Base-by-base conservation (phyloP, 2,888 invertebrate genomes). In the Plebejus argus region DNA sequence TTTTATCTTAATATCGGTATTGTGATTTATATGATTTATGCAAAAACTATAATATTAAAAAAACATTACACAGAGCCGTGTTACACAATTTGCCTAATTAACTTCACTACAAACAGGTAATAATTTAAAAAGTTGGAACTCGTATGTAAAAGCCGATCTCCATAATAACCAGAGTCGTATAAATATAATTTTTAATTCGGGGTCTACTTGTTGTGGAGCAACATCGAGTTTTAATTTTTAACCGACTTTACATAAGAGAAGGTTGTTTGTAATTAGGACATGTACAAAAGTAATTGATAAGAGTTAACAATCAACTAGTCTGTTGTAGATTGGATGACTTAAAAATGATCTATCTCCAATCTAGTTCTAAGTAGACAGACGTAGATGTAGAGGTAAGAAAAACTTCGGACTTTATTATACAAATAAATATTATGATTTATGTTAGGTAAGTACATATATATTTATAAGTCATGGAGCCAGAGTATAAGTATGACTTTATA, bases 61-160 rank as follows among this genome's bases (percentile, higher is more conserved):
- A 61, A 2, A 61, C 10, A 61, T 61, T 61, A 23, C 61, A 61
- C 12, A 12, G 23, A 61, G 61, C 23, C 23, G 20, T 23, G 61
- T 61, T 23, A 61, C 20, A 61, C 23, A 12, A 61, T 61, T 61
- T 61, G 61, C 23, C 61, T 61, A 61, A 61, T 61, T 61, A 61
- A 61, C 23, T 58, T 8, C 58, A 20, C 20, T 61, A 23, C 23
- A 23, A 61, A 61, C 61, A 61, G 61, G 23, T 61, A 61, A 23
- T 61, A 23, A 61, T 61, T 61, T 23, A 61, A 61, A 61, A 23
- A 61, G 23, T 61, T 23, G 23, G 23, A 61, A 61, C 61, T 23
- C 23, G 61, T 61, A 61, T 61, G 61, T 61, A 61, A 61, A 61
- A 61, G 61, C 61, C 23, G 61, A 61, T 61, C 20, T 61, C 61